phyloP scores from a whole-genome alignment of 35 echinoderm and acorn worm species.

The Amphiura filiformis region DNA sequence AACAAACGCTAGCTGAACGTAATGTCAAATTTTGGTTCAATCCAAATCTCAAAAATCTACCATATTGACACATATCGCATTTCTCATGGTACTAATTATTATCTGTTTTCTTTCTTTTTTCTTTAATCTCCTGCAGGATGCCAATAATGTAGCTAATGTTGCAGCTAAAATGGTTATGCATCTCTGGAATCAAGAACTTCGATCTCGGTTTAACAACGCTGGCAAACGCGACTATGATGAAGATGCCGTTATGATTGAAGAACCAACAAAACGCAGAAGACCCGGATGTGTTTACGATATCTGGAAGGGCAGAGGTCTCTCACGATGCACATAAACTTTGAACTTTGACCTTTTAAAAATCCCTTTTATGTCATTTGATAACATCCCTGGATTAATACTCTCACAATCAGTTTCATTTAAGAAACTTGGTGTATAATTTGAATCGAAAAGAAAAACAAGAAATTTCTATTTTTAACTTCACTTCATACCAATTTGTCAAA shows the following conservation, averaged over 20 bases:
- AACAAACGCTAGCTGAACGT: too few species aligned
- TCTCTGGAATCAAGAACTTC: conserved; percentile 2
- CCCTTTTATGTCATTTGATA: not conserved
- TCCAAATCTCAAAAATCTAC: too few species aligned
- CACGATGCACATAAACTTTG: conserved; percentile 2
- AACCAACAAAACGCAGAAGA: conserved; percentile 6
- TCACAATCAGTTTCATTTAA: too few species aligned
- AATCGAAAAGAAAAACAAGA: too few species aligned
- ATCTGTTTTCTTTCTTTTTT: not conserved
- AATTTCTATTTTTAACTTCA: too few species aligned
- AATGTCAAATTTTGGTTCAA: too few species aligned
- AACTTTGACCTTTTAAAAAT: conserved; percentile 6
- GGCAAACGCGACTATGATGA: conserved; percentile 3
- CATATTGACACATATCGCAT: too few species aligned
- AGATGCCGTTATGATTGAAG: not conserved
- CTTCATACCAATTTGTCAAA: too few species aligned
- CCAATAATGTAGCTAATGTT: conserved; percentile 5
- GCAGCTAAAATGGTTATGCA: not conserved
- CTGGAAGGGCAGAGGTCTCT: conserved; percentile 12
- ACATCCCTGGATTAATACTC: too few species aligned
- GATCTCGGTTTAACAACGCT: not conserved
- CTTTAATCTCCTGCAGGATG: not conserved
- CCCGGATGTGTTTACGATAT: conserved; percentile 6
- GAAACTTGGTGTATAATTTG: too few species aligned
- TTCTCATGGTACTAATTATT: too few species aligned